Percentiles rank a stretch among this genome's conserved stretches.
Evolutionary conservation across 2,113 vertebrate species (phyloP).

Genomic region (Conger conger): DNA sequence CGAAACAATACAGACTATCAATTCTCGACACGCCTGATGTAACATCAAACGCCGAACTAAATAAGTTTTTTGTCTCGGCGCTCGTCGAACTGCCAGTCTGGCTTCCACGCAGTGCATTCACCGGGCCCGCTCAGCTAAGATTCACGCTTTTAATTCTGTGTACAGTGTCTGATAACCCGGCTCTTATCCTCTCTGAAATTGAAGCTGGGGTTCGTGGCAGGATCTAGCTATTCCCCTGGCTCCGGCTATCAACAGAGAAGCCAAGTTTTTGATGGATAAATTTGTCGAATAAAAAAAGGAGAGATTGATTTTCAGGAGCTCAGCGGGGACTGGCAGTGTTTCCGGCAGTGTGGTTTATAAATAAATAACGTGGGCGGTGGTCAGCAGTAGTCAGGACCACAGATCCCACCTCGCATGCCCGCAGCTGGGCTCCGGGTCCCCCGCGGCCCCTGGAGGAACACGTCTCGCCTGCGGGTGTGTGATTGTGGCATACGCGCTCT

Average conservation of each 20-base stretch:
- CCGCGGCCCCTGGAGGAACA: neutral
- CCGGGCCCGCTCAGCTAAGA: neutral
- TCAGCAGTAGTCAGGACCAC: constrained; percentile 32
- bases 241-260: constrained; percentile 43
- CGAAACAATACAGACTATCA: neutral
- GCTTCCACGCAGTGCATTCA: neutral
- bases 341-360: constrained; percentile 44
- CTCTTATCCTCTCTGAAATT: constrained; percentile 59
- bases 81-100: neutral
- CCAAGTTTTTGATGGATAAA: constrained; percentile 57
- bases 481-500: neutral
- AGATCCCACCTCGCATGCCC: neutral
- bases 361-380: constrained; percentile 40
- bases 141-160: neutral
- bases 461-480: neutral
- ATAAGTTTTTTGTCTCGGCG: neutral
- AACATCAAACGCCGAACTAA: neutral
- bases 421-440: neutral
- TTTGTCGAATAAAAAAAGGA: constrained; percentile 49
- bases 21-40: neutral
- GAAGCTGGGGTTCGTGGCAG: constrained; percentile 60
- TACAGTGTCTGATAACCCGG: constrained; percentile 44
- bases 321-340: constrained; percentile 33
- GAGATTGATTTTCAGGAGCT: constrained; percentile 51
- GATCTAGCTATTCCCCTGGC: constrained; percentile 47